These are phyloP conservation scores for Smutsia temminckii DNA, from an alignment of 2,797 vertebrate genomes.

Conservation along the genomic window DNA sequence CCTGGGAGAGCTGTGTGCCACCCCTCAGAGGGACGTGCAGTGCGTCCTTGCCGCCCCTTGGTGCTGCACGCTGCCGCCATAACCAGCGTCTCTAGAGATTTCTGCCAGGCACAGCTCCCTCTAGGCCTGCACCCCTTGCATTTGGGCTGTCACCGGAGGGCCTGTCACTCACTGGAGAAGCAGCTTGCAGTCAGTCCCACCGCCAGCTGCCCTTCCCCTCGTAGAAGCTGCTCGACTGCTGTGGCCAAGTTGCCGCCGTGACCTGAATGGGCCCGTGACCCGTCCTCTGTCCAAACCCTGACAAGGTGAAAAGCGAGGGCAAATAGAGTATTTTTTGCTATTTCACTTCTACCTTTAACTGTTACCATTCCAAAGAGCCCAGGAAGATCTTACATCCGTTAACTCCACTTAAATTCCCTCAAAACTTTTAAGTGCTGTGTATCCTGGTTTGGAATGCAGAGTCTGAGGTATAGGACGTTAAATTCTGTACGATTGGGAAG, in stretches of 20 bases:
- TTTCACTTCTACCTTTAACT: neutral
- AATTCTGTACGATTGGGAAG: neutral
- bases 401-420: neutral
- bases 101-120: neutral
- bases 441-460: neutral
- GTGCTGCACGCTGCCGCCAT: accelerated
- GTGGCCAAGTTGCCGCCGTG: accelerated
- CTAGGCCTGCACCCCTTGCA: accelerated
- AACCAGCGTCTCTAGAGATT: neutral
- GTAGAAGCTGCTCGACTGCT: accelerated
- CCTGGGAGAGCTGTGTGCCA: too few species aligned
- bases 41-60: too few species aligned
- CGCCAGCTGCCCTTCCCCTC: neutral
- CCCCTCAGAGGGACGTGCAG: neutral
- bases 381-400: accelerated
- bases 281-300: neutral
- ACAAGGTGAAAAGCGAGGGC: neutral
- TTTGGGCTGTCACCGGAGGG: neutral
- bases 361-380: neutral
- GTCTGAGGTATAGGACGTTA: neutral
- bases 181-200: accelerated
- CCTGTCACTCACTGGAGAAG: too few species aligned
- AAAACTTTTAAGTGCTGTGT: neutral
- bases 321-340: accelerated
- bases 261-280: too few species aligned